Percentiles rank a stretch among this genome's conserved stretches.
These are phyloP conservation scores for Helobdella robusta DNA, from an alignment of 2,888 invertebrate genomes.

Conservation along the genomic window DNA sequence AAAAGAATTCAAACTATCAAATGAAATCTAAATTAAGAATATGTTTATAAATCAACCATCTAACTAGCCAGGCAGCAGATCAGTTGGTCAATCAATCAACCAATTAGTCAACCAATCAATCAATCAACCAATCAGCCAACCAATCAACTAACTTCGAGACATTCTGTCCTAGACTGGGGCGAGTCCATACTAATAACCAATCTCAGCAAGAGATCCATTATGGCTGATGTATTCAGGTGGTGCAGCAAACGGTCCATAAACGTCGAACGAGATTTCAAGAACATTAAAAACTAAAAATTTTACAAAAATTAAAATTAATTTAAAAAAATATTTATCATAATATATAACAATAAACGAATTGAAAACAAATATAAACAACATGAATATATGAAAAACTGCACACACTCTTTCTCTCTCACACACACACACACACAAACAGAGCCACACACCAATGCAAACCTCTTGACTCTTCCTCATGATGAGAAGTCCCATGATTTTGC, in stretches of 20 bases:
- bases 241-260: constrained; percentile 76
- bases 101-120: too few species aligned
- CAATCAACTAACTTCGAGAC: constrained; percentile 29
- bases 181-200: constrained; percentile 59
- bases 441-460: constrained; percentile 49
- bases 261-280: constrained; percentile 73
- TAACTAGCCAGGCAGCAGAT: not conserved
- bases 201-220: constrained; percentile 72
- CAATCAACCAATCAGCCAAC: too few species aligned
- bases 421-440: constrained; percentile 9
- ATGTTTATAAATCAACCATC: too few species aligned
- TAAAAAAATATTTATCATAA: constrained; percentile 52
- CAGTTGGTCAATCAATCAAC: too few species aligned
- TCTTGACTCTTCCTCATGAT: constrained; percentile 77
- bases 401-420: not conserved
- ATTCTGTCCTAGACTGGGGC: constrained; percentile 50
- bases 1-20: too few species aligned
- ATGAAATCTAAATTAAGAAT: too few species aligned
- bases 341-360: not conserved
- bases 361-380: not conserved
- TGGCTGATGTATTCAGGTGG: constrained; percentile 84
- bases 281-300: constrained; percentile 76
- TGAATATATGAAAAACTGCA: not conserved
- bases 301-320: not conserved
- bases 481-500: constrained; percentile 82